phyloP scores from a whole-genome alignment of 2,888 invertebrate genomes.

The Marasmarcha lunaedactyla region DNA sequence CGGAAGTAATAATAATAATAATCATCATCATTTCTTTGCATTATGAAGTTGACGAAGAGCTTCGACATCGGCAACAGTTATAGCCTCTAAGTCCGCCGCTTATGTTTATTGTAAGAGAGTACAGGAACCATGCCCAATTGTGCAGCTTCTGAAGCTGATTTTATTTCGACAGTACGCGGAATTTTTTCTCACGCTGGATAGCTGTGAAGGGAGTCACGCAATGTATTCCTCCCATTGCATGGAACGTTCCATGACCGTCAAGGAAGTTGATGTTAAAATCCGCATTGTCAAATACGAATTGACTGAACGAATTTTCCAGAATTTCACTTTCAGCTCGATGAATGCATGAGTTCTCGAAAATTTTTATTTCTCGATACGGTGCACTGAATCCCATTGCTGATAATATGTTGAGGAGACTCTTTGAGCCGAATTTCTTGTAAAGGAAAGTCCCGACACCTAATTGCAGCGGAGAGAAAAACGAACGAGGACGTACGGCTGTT shows the following conservation, averaged over 20 bases:
- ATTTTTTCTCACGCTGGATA: constrained; percentile 8
- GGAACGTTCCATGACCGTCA: constrained; percentile 21
- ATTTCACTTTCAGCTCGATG: constrained; percentile 8
- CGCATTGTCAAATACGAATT: constrained; percentile 26
- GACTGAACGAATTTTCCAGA: constrained; percentile 17
- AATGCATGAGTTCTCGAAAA: constrained; percentile 14
- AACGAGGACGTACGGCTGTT: constrained; percentile 21
- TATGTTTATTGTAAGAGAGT: constrained; percentile 19
- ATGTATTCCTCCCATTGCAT: constrained; percentile 23
- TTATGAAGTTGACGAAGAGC: constrained; percentile 18
- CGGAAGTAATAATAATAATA: too few relatives aligned
- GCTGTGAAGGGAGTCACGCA: constrained; percentile 17
- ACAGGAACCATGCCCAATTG: constrained; percentile 17
- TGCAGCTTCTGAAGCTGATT: constrained; percentile 17
- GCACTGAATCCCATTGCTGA: constrained; percentile 16
- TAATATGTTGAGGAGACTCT: constrained; percentile 16
- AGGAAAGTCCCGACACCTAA: constrained; percentile 21
- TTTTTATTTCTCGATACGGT: constrained; percentile 21
- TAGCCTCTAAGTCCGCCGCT: too few relatives aligned
- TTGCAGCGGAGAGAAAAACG: constrained; percentile 24
- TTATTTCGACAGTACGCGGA: too few relatives aligned
- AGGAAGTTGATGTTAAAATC: constrained; percentile 23
- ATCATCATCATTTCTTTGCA: too few relatives aligned
- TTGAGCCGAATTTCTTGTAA: constrained; percentile 21
- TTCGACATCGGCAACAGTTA: too few relatives aligned